phyloP scores from a whole-genome alignment of 2,113 vertebrate genomes.

The Antennarius striatus region DNA sequence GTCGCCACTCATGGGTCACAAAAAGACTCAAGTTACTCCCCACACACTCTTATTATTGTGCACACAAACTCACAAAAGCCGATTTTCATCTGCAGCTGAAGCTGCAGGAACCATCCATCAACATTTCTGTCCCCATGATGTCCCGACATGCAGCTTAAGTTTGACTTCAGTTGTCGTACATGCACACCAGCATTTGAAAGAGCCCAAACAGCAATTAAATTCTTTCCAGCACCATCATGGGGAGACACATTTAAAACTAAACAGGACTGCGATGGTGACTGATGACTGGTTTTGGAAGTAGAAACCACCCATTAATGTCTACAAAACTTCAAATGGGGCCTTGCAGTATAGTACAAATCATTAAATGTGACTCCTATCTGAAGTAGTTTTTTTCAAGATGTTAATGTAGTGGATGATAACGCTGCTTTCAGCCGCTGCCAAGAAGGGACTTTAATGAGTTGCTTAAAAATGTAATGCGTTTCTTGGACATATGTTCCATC shows the following conservation, averaged over 20 bases:
- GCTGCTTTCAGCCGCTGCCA: constrained; percentile 2
- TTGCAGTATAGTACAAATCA: constrained; percentile 5
- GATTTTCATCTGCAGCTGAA: constrained; percentile 61
- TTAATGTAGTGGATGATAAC: not conserved
- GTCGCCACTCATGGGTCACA: constrained; percentile 38
- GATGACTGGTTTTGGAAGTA: constrained; percentile 13
- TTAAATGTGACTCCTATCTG: not conserved
- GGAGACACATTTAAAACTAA: constrained; percentile 7
- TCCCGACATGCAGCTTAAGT: constrained; percentile 32
- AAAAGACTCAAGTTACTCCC: constrained; percentile 36
- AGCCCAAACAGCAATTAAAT: constrained; percentile 39
- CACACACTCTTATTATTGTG: constrained; percentile 29
- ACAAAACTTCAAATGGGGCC: constrained; percentile 1
- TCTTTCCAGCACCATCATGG: constrained; percentile 9
- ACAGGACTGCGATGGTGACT: constrained; percentile 1
- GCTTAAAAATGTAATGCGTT: constrained; percentile 13
- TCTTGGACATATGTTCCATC: constrained; percentile 10
- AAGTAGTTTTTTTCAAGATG: not conserved
- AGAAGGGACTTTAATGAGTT: constrained; percentile 15
- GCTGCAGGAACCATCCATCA: constrained; percentile 47
- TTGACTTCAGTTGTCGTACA: constrained; percentile 11
- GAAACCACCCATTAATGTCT: constrained; percentile 22
- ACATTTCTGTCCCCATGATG: constrained; percentile 37
- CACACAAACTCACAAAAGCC: constrained; percentile 7
- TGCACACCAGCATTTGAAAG: constrained; percentile 5